Evolutionary conservation across 1,140 invertebrate genomes (phyloP).

Genomic region (Lordiphosa mommai): DNA sequence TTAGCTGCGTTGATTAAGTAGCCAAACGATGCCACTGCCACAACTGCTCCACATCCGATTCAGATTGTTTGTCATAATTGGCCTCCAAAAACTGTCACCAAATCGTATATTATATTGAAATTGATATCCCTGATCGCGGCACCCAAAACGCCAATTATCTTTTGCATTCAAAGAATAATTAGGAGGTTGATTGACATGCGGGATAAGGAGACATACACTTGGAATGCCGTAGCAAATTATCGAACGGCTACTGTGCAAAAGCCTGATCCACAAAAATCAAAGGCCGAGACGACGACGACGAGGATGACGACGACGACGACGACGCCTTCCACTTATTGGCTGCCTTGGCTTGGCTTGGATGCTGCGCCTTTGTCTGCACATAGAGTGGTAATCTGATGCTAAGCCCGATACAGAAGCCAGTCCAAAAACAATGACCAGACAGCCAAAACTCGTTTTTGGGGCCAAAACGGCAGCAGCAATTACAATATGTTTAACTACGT

Average conservation of each 20-base stretch:
- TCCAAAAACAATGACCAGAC: conserved; percentile 53
- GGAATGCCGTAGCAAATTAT: conserved; percentile 80
- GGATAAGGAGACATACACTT: conserved; percentile 80
- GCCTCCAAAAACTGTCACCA: conserved; percentile 26
- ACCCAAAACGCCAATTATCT: conserved; percentile 70
- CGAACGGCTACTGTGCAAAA: conserved; percentile 73
- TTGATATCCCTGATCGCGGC: conserved; percentile 28
- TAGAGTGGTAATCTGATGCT: conserved; percentile 78
- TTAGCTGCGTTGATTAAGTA: conserved; percentile 49
- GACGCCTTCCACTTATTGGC: conserved; percentile 72
- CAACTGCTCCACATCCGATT: conserved; percentile 12
- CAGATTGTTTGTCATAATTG: conserved; percentile 69
- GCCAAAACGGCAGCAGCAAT: conserved; percentile 52
- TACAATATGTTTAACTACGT: conserved; percentile 79
- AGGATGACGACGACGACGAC: conserved; percentile 42
- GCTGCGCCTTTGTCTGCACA: conserved; percentile 62
- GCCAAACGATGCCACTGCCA: conserved; percentile 19
- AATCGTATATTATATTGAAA: conserved; percentile 51
- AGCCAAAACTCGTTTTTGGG: conserved; percentile 57
- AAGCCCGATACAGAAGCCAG: conserved; percentile 54
- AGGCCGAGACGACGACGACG: conserved; percentile 39
- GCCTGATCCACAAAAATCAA: conserved; percentile 74
- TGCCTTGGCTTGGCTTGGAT: conserved; percentile 7
- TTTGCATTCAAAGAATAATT: conserved; percentile 79
- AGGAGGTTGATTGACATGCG: conserved; percentile 79